Evolutionary conservation across 2,888 invertebrate genomes (phyloP), one percentile per base, ranked within the genome.

Genomic region (Slavum lentiscoides): DNA sequence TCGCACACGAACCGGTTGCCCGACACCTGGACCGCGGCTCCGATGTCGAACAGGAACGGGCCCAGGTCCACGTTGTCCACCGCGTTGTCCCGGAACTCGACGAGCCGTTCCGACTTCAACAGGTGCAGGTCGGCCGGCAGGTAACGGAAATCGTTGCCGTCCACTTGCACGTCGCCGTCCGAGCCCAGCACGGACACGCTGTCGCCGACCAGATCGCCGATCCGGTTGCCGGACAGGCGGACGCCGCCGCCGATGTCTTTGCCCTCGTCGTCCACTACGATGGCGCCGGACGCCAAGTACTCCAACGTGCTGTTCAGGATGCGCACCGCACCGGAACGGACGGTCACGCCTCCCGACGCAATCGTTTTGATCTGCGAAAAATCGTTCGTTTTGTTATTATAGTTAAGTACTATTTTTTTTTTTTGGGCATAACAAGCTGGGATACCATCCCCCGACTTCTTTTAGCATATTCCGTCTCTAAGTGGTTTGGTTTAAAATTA

Each of bases 1-100:
- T 83, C 83, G 64, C 83, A 83, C 30, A 59, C 66, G 53, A 83
- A 76, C 80, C 43, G 72, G 43, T 80, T 80, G 39, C 43, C 70
- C 23, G 66, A 0, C 72, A 66, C 72, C 7, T 30, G 70, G 23
- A 72, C 72, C 1, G 21, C 19, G 58, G 80, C 5, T 0, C 64
- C 70, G 13, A 72, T 19, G 23, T 55, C 80, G 30, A 83, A 75
- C 59, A 83, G 72, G 62, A 83, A 83, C 61, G 81, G 83, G 1
- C 82, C 72, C 59, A 83, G 61, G 53, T 83, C 83, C 19, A 83
- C 67, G 64, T 73, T 73, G 39, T 69, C 74, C 55, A 83, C 77
- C 13, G 43, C 15, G 77, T 82, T 82, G 53, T 66, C 30, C 2
- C 21, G 23, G 67, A 82, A 82, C 43, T 39, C 55, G 39, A 72